Base-by-base conservation (phyloP, 2,797 vertebrate species). In the Tenualosa thibaudeaui region DNA sequence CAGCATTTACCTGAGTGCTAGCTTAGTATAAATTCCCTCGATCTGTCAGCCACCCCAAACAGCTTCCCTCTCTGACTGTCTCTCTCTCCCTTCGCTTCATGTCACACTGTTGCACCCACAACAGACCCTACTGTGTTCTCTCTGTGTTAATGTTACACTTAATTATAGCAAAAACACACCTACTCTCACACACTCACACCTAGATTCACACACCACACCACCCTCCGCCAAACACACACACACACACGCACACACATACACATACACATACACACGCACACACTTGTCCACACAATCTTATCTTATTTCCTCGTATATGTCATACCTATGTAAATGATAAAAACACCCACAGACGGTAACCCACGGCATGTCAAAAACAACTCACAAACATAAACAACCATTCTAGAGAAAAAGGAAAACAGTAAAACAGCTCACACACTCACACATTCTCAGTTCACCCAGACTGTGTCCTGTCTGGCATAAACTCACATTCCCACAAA, bases 101-200 rank as follows among this genome's bases (percentile, higher is more conserved):
- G 68, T 75, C 68, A 75, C 68, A 75, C 68, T 5, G 37, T 75
- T 1, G 68, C 68, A 75, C 68, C 68, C 40, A 75, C 68, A 75
- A 37, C 17, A 31, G 17, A 13, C 68, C 4, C 13, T 43, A 75
- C 68, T 75, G 68, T 75, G 68, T 37, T 75, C 31, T 37, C 40
- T 3, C 31, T 75, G 68, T 19, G 68, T 75, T 75, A 75, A 75
- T 75, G 68, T 75, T 75, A 75, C 68, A 75, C 68, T 75, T 75
- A 75, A 75, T 75, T 75, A 75, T 75, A 40, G 31, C 68, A 75
- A 75, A 75, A 31, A 75, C 68, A 75, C 68, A 75, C 68, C 68
- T 37, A 43, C 87, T 86, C 81, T 89, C 88, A 86, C 88, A 86
- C 86, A 88, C 86, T 85, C 24, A 65, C 62, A 65, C 62, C 62